Base-by-base conservation (phyloP, 2,888 invertebrate genomes). In the Prosopocoilus inquinatus region DNA sequence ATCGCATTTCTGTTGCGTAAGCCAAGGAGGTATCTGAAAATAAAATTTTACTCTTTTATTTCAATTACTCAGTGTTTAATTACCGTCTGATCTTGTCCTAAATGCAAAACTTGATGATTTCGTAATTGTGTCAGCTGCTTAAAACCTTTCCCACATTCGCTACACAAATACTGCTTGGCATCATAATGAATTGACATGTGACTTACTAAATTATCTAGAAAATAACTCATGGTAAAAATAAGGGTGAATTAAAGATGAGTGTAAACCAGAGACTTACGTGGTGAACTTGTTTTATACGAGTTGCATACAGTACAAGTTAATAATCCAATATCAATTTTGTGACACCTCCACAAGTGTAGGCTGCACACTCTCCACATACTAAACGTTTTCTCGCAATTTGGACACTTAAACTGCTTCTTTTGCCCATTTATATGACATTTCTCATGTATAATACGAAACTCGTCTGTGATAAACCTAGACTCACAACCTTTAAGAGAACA, bases 271-370 rank as follows among this genome's bases (percentile, higher is more conserved):
- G 39, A 61, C 61, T 67, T 66, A 79, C 80, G 73, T 38, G 79
- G 75, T 2, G 80, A 79, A 44, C 81, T 74, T 3, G 83, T 81
- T 64, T 82, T 84, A 65, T 82, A 84, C 4, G 71, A 68, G 51
- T 77, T 75, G 64, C 86, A 86, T 52, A 81, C 74, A 1, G 82
- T 81, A 64, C 86, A 86, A 20, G 80, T 78, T 43, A 83, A 73
- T 38, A 86, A 68, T 60, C 84, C 86, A 49, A 83, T 75, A 68
- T 84, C 82, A 9, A 86, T 75, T 63, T 81, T 77, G 72, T 90
- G 89, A 2, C 77, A 75, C 63, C 83, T 84, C 86, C 88, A 89
- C 63, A 90, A 75, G 72, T 90, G 90, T 60, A 81, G 75, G 5
- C 85, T 82, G 65, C 88, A 85, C 3, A 80, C 77, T 13, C 84